These are phyloP conservation scores for Myotis myotis DNA, from an alignment of 2,797 vertebrate species.

Conservation along the genomic window DNA sequence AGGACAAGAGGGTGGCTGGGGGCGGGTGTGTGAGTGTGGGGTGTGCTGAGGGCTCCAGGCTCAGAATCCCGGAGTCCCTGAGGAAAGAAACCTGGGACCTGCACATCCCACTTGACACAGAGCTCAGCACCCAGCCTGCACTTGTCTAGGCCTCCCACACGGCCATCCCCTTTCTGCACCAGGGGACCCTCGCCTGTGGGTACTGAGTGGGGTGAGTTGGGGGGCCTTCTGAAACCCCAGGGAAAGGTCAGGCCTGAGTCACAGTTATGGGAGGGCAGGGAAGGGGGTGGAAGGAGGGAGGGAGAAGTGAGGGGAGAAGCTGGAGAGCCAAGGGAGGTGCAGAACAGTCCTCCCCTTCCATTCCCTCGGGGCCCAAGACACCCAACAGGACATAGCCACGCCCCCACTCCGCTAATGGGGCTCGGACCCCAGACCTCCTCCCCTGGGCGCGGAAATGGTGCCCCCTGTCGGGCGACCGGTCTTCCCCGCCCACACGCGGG, in stretches of 20 bases:
- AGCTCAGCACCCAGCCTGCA: neutral
- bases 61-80: neutral
- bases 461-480: neutral
- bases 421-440: neutral
- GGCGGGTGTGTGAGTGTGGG: accelerated
- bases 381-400: neutral
- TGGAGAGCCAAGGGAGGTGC: neutral
- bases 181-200: neutral
- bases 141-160: neutral
- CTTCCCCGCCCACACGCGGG: neutral
- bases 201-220: neutral
- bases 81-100: neutral
- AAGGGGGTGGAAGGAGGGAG: neutral
- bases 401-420: no score
- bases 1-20: neutral
- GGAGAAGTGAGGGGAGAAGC: neutral
- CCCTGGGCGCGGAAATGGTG: neutral
- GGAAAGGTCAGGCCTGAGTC: constrained; percentile 62
- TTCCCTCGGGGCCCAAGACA: neutral
- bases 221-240: neutral
- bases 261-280: neutral
- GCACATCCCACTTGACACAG: neutral
- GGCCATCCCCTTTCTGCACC: neutral
- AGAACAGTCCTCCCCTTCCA: no score
- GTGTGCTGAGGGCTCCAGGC: neutral